A percentile compares a stretch with the other conserved stretches of the same genome.
These are phyloP conservation scores for Phrynocephalus versicolor DNA, from an alignment of 2,113 vertebrate species.

Conservation along the genomic window DNA sequence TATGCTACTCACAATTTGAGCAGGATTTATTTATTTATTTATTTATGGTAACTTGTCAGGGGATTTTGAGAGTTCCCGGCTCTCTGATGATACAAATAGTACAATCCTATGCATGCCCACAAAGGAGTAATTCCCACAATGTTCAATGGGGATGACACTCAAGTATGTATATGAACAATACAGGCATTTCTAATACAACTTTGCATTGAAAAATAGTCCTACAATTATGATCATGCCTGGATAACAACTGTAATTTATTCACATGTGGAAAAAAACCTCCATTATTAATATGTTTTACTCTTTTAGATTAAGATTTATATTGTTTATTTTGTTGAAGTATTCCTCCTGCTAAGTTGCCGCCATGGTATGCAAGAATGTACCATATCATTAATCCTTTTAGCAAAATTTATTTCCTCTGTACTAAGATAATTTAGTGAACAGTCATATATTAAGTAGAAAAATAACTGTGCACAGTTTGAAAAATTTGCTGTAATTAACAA, in stretches of 20 bases:
- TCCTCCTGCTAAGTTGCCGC: not conserved
- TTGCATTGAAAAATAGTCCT: not conserved
- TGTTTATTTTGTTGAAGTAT: not conserved
- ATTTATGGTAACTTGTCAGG: too few relatives aligned
- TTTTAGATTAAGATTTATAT: not conserved
- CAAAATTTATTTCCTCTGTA: slow-evolving; percentile 6
- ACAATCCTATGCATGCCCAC: not conserved
- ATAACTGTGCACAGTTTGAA: not conserved
- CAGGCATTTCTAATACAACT: not conserved
- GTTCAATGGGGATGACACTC: not conserved
- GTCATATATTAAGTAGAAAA: slow-evolving; percentile 24
- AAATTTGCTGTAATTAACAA: not conserved
- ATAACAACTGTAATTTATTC: not conserved
- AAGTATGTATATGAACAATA: not conserved
- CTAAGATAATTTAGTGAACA: not conserved
- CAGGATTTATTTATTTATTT: too few relatives aligned
- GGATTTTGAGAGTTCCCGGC: too few relatives aligned
- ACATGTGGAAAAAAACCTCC: not conserved
- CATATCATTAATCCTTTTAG: not conserved
- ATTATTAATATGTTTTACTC: slow-evolving; percentile 1
- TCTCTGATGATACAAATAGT: not conserved
- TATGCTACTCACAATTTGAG: too few relatives aligned
- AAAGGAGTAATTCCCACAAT: not conserved
- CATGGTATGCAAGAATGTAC: not conserved
- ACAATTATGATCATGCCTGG: not conserved